Conservation (phyloP, 2,888 invertebrate genomes). For the Drosophila subquinaria region DNA sequence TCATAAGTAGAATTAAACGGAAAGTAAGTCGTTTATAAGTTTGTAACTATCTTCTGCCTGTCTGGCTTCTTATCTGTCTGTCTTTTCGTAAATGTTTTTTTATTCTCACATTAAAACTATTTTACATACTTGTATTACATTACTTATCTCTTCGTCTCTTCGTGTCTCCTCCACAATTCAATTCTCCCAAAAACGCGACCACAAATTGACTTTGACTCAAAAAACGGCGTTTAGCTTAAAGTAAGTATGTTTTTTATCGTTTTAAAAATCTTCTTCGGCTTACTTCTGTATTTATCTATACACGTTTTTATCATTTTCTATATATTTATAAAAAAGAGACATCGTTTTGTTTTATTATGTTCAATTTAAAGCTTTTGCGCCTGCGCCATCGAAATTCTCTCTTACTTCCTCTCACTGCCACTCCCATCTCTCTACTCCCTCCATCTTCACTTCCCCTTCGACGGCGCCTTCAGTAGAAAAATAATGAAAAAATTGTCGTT, state of each 20-base stretch:
- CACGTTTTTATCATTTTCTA: conserved; percentile 34
- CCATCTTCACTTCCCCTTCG: conserved; percentile 8
- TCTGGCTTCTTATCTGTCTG: conserved; percentile 14
- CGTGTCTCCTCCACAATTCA: conserved; percentile 24
- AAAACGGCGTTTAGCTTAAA: conserved; percentile 69
- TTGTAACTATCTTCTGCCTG: conserved; percentile 44
- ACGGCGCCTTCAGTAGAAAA: conserved; percentile 77
- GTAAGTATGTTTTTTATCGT: conserved; percentile 52
- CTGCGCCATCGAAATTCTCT: conserved; percentile 59
- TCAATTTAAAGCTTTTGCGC: conserved; percentile 82
- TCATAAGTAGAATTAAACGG: conserved; percentile 44
- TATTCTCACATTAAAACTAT: conserved; percentile 51
- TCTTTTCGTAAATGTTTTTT: conserved; percentile 42
- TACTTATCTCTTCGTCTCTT: conserved; percentile 27
- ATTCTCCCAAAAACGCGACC: conserved; percentile 48
- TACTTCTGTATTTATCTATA: conserved; percentile 59
- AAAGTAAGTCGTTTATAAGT: conserved; percentile 70
- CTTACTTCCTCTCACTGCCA: not conserved
- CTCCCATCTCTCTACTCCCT: not conserved
- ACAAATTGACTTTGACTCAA: conserved; percentile 74
- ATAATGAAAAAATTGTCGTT: conserved; percentile 72
- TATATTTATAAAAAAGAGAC: conserved; percentile 61
- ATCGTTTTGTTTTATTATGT: conserved; percentile 59
- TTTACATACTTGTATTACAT: conserved; percentile 44
- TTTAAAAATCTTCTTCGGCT: conserved; percentile 70